Evolutionary conservation across 92 coral and sea anemone species (phyloP).

Genomic region (Paramuricea clavata): DNA sequence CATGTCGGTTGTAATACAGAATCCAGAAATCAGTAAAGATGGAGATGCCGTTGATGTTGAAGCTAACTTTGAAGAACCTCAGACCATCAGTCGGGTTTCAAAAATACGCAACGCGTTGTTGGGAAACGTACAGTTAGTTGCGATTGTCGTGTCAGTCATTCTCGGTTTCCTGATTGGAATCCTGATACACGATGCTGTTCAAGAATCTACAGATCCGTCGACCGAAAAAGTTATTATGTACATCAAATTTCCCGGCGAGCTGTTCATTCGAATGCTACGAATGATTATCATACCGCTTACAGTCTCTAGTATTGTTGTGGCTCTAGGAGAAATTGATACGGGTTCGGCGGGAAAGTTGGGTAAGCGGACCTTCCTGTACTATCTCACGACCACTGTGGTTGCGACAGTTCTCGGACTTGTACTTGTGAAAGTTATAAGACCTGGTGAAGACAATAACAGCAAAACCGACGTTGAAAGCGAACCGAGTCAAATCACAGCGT

Average conservation of each 20-base stretch:
- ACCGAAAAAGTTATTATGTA: slow-evolving; percentile 74
- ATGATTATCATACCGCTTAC: slow-evolving; percentile 86
- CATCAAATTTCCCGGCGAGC: slow-evolving; percentile 87
- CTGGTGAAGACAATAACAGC: slow-evolving; percentile 69
- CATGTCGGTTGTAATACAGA: slow-evolving; percentile 8
- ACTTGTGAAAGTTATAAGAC: slow-evolving; percentile 72
- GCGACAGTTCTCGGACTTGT: slow-evolving; percentile 83
- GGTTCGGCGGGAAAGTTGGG: slow-evolving; percentile 84
- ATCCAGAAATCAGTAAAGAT: not conserved
- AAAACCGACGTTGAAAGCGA: slow-evolving; percentile 39
- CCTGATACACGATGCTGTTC: slow-evolving; percentile 75
- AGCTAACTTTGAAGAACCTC: slow-evolving; percentile 22
- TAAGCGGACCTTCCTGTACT: slow-evolving; percentile 77
- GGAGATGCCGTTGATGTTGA: not conserved
- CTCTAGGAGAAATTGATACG: slow-evolving; percentile 80
- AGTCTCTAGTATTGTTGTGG: slow-evolving; percentile 80
- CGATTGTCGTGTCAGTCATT: slow-evolving; percentile 76
- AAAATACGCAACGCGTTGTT: not conserved
- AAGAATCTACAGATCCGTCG: slow-evolving; percentile 70
- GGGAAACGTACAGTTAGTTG: slow-evolving; percentile 68
- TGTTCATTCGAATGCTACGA: slow-evolving; percentile 87
- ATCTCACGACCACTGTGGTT: slow-evolving; percentile 77
- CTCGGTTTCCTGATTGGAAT: slow-evolving; percentile 82
- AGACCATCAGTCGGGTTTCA: not conserved
- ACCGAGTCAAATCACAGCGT: slow-evolving; percentile 22